These are phyloP conservation scores for Eretmocerus hayati DNA, from an alignment of 2,888 invertebrate species.

Conservation along the genomic window DNA sequence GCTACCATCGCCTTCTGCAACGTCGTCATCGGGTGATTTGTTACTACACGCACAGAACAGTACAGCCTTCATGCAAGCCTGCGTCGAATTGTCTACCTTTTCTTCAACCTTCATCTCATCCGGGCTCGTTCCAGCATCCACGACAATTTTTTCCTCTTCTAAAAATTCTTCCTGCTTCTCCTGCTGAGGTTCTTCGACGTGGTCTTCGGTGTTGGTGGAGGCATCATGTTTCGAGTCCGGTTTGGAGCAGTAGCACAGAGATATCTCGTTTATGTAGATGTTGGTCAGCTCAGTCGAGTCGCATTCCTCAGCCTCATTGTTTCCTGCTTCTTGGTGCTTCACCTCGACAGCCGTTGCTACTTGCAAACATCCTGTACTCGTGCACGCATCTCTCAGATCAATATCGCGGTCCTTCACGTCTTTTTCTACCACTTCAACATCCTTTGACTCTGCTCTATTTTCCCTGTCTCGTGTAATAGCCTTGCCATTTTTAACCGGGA, in stretches of 20 bases:
- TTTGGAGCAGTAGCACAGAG: constrained; percentile 5
- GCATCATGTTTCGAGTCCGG: not conserved
- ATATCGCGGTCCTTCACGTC: too few relatives aligned
- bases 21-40: not conserved
- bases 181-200: not conserved
- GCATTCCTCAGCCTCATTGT: not conserved
- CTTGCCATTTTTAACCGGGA: too few relatives aligned
- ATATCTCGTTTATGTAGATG: constrained; percentile 17
- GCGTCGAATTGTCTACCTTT: not conserved
- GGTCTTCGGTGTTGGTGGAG: constrained; percentile 5
- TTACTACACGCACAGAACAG: not conserved
- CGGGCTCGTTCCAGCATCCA: not conserved
- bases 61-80: not conserved
- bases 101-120: not conserved
- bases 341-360: too few relatives aligned
- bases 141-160: not conserved
- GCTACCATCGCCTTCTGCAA: not conserved
- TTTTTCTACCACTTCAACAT: too few relatives aligned
- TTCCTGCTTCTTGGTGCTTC: not conserved
- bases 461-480: too few relatives aligned
- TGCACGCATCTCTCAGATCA: too few relatives aligned
- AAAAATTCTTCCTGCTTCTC: not conserved
- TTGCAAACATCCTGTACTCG: too few relatives aligned
- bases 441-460: too few relatives aligned
- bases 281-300: constrained; percentile 5